phyloP scores from a whole-genome alignment of 2,888 invertebrate genomes.

The Caenorhabditis zanzibari region DNA sequence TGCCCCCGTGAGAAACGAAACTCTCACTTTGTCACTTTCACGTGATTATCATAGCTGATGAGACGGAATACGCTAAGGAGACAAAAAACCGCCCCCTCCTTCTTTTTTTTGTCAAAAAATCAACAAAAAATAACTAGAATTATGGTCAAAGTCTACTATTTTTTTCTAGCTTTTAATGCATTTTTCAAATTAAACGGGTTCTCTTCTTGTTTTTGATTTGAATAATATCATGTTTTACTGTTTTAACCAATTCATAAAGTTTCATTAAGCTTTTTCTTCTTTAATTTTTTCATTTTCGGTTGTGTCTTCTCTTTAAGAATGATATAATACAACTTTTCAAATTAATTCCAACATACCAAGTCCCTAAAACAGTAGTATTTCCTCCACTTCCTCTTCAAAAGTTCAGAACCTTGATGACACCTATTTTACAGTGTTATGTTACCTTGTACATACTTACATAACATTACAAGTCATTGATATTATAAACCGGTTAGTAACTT shows the following conservation, averaged over 20 bases:
- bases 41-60: conserved; percentile 51
- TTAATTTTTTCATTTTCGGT: too few relatives aligned
- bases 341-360: too few relatives aligned
- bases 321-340: too few relatives aligned
- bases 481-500: conserved; percentile 25
- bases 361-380: too few relatives aligned
- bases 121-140: conserved; percentile 15
- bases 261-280: neutral
- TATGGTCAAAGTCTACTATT: neutral
- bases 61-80: neutral
- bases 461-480: neutral
- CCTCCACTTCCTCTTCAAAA: too few relatives aligned
- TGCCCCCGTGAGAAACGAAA: conserved; percentile 58
- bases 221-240: too few relatives aligned
- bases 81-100: conserved; percentile 44
- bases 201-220: neutral
- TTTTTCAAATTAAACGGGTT: neutral
- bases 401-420: too few relatives aligned
- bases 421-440: neutral
- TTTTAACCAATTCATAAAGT: neutral
- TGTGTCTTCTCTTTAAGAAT: too few relatives aligned
- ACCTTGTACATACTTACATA: neutral
- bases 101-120: conserved; percentile 21
- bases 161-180: neutral
- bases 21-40: conserved; percentile 32